Percentiles rank a stretch among this genome's conserved stretches.
Evolutionary conservation across 1,140 invertebrate species (phyloP).

Genomic region (Gyrodactylus salaris): DNA sequence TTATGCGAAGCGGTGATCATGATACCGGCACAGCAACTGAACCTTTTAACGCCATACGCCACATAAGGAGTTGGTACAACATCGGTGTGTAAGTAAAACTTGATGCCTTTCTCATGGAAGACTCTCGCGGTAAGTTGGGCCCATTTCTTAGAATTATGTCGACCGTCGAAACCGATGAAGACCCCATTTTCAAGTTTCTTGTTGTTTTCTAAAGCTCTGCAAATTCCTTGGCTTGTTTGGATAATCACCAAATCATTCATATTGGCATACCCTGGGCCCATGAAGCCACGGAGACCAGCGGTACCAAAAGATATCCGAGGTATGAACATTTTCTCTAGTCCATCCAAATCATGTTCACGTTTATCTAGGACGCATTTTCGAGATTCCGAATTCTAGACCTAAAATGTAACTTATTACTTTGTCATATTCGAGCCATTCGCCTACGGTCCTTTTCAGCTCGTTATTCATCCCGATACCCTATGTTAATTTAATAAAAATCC

Average conservation of each 20-base stretch:
- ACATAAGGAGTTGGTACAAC: constrained; percentile 69
- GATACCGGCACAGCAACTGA: constrained; percentile 39
- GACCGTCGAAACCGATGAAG: constrained; percentile 67
- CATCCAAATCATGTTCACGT: not conserved
- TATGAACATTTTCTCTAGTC: not conserved
- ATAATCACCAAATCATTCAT: constrained; percentile 93
- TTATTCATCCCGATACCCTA: too few relatives aligned
- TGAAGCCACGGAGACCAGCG: constrained; percentile 40
- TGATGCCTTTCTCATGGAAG: constrained; percentile 38
- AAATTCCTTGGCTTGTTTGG: constrained; percentile 43
- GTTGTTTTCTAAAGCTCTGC: constrained; percentile 4
- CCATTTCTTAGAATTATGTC: constrained; percentile 66
- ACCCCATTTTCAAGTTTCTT: constrained; percentile 41
- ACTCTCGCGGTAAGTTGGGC: constrained; percentile 51
- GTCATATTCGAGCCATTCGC: not conserved
- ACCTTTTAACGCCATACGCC: constrained; percentile 36
- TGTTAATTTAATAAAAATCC: too few relatives aligned
- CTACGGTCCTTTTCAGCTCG: too few relatives aligned
- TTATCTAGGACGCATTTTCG: too few relatives aligned
- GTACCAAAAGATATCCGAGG: not conserved
- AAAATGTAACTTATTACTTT: not conserved
- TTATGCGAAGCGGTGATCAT: constrained; percentile 97
- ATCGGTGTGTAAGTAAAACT: constrained; percentile 43
- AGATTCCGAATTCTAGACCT: not conserved
- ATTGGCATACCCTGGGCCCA: constrained; percentile 56